Conservation (phyloP, 2,113 vertebrate species). For the Rhagologus leucostigma region DNA sequence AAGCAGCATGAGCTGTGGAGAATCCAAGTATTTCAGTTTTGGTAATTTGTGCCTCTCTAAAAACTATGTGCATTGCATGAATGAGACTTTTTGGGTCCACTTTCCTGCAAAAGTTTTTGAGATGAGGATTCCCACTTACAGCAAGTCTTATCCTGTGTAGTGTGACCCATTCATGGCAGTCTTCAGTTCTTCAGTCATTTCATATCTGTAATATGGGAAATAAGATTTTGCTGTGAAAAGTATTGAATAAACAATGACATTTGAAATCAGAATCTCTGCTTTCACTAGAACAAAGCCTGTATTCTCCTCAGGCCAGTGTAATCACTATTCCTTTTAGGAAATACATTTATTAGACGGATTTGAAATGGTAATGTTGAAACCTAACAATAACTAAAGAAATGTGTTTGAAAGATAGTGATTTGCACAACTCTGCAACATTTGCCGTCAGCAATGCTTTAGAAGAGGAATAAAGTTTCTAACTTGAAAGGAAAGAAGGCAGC, state of each 20-base stretch:
- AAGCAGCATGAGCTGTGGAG: background rate
- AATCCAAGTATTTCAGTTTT: background rate
- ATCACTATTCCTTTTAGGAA: background rate
- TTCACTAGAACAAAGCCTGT: background rate
- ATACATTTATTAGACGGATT: background rate
- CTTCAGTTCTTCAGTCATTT: background rate
- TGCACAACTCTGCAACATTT: background rate
- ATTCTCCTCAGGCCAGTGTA: background rate
- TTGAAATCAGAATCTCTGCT: background rate
- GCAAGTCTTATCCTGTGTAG: background rate
- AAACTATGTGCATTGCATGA: background rate
- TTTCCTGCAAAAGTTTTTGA: background rate
- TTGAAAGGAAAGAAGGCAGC: constrained; percentile 22
- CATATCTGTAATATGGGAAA: background rate
- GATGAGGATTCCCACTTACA: background rate
- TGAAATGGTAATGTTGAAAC: background rate
- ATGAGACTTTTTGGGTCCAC: background rate
- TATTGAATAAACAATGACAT: background rate
- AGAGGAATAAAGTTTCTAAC: background rate
- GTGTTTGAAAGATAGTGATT: background rate
- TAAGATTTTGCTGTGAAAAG: background rate
- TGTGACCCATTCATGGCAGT: background rate
- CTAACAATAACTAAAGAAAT: background rate
- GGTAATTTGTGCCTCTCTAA: background rate
- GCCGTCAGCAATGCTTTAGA: background rate